A percentile compares a stretch with the other conserved stretches of the same genome.
Evolutionary conservation across 2,113 vertebrate genomes (phyloP).

Genomic region (Tetrax tetrax): DNA sequence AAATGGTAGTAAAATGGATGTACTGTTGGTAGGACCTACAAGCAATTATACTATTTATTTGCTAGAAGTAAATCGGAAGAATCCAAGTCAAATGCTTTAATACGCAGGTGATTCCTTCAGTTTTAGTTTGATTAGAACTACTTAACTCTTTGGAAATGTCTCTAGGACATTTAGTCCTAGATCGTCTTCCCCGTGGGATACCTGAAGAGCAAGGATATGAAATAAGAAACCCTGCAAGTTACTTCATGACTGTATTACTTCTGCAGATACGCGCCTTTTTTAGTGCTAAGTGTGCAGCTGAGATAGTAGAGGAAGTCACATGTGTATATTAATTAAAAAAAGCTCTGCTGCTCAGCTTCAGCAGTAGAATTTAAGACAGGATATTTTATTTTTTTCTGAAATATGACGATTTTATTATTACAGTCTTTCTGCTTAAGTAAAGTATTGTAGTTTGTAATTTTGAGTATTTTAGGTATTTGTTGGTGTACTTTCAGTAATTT

Average conservation of each 20-base stretch:
- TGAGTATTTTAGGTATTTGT: neutral
- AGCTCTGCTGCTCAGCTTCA: neutral
- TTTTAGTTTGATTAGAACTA: neutral
- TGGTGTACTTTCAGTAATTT: neutral
- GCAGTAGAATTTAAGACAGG: neutral
- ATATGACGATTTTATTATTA: neutral
- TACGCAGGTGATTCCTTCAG: neutral
- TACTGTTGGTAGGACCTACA: neutral
- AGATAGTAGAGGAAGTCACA: neutral
- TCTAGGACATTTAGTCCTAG: neutral
- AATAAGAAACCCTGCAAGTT: neutral
- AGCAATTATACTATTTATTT: neutral
- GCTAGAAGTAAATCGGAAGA: neutral
- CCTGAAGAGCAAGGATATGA: neutral
- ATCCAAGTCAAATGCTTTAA: neutral
- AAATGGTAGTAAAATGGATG: neutral
- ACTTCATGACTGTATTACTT: neutral
- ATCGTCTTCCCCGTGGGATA: neutral
- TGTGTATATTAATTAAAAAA: neutral
- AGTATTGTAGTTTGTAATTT: neutral
- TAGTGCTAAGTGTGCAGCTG: neutral
- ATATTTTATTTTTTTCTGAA: neutral
- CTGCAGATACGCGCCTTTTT: fast-evolving
- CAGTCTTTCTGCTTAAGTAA: neutral
- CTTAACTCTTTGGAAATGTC: neutral